Evolutionary conservation across 2,113 vertebrate genomes (phyloP).

Genomic region (Lethenteron camtschaticum): DNA sequence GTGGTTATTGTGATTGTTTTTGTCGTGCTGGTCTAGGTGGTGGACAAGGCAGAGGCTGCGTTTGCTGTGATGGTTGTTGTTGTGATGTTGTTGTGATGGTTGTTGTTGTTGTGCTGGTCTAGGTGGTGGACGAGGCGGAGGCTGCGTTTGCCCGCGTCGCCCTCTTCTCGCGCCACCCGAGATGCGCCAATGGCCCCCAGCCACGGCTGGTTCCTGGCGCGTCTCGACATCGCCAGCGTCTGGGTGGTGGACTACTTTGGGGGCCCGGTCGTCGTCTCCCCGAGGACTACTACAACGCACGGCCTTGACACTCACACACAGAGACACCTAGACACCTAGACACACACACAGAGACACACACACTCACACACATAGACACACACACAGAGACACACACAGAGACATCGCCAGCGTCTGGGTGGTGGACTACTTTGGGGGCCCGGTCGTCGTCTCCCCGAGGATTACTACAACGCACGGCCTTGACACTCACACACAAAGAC

Average conservation of each 20-base stretch:
- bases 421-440: conserved; percentile 74
- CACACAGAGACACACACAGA: conserved; percentile 24
- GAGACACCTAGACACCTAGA: no score
- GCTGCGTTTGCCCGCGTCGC: conserved; percentile 31
- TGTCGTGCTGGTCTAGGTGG: no score
- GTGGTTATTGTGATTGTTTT: neutral
- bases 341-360: no score
- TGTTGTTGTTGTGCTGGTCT: neutral
- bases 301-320: conserved; percentile 13
- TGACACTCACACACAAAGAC: no score
- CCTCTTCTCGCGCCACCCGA: conserved; percentile 66
- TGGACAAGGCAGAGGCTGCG: no score
- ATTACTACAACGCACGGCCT: conserved; percentile 22
- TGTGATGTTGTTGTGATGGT: neutral
- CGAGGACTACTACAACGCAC: conserved; percentile 49
- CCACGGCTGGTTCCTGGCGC: conserved; percentile 79
- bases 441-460: conserved; percentile 58
- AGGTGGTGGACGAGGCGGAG: conserved; percentile 49
- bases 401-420: conserved; percentile 80
- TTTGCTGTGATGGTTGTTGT: no score
- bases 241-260: conserved; percentile 92
- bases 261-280: conserved; percentile 56
- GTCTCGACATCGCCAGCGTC: conserved; percentile 67
- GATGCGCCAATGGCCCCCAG: conserved; percentile 57
- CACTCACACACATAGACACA: no score